Conservation (phyloP, 2,113 vertebrate species). For the Speoplatyrhinus poulsoni region DNA sequence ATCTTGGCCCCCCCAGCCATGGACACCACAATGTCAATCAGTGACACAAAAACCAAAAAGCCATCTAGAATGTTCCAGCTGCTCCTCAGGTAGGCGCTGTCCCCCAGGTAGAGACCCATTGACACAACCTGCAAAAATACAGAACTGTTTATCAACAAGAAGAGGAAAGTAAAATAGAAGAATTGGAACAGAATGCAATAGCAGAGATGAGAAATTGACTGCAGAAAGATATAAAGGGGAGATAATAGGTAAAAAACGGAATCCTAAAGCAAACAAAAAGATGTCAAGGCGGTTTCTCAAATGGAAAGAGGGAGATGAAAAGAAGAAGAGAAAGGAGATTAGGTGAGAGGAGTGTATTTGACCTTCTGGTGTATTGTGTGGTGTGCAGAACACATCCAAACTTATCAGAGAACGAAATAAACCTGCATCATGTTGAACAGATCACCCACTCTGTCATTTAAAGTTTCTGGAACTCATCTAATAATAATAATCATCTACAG, state of each 20-base stretch:
- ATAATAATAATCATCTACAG: no score
- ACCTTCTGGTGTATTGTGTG: no score
- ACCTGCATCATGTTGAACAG: no score
- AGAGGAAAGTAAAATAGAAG: background rate
- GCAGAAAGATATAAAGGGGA: slow-evolving; percentile 2
- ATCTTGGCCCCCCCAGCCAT: slow-evolving; percentile 74
- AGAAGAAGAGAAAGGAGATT: slow-evolving; percentile 7
- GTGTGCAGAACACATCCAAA: no score
- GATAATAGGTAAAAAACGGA: background rate
- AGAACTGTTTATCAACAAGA: background rate
- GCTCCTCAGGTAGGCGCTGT: slow-evolving; percentile 67
- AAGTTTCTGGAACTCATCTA: no score
- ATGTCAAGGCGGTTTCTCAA: background rate
- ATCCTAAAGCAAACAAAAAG: slow-evolving; percentile 5
- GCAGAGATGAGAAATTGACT: background rate
- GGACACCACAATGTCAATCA: slow-evolving; percentile 71
- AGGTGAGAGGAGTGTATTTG: background rate
- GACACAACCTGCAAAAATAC: slow-evolving; percentile 57
- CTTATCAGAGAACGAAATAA: no score
- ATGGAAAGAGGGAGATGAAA: background rate
- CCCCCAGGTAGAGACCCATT: slow-evolving; percentile 70
- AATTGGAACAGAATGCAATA: background rate
- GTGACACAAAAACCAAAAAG: slow-evolving; percentile 71
- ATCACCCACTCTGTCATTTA: no score
- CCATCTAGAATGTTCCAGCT: slow-evolving; percentile 75